Conservation (phyloP, 1,140 invertebrate genomes). For the Drosophila saltans region DNA sequence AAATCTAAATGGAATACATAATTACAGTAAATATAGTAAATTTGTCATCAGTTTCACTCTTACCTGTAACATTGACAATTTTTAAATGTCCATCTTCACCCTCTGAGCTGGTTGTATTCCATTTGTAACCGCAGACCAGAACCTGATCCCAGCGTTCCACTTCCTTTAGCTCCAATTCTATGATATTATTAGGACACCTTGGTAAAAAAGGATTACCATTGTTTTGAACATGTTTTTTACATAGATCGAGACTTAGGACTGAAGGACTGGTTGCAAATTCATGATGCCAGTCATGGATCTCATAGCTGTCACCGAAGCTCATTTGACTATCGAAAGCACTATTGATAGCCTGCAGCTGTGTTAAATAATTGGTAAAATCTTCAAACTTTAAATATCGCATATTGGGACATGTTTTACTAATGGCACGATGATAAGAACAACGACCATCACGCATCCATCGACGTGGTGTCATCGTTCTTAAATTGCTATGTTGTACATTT, state of each 20-base stretch:
- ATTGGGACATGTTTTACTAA: slow-evolving; percentile 29
- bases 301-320: not conserved
- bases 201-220: not conserved
- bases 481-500: not conserved
- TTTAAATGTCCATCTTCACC: not conserved
- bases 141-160: not conserved
- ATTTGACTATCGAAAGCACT: not conserved
- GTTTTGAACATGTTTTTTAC: not conserved
- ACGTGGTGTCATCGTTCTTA: slow-evolving; percentile 18
- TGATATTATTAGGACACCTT: not conserved
- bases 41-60: not conserved
- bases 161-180: not conserved
- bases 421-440: slow-evolving; percentile 33
- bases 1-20: not conserved
- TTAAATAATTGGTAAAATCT: slow-evolving; percentile 21
- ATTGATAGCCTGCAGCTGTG: not conserved
- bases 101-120: not conserved
- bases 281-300: not conserved
- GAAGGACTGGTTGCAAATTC: not conserved
- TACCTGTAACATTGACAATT: not conserved
- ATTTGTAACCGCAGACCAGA: not conserved
- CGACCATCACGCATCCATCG: slow-evolving; percentile 29
- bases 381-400: slow-evolving; percentile 35
- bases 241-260: not conserved
- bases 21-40: too few species aligned